A percentile compares a stretch with the other conserved stretches of the same genome.
Conservation (phyloP, 2,113 vertebrate genomes). For the Rattus rattus region DNA sequence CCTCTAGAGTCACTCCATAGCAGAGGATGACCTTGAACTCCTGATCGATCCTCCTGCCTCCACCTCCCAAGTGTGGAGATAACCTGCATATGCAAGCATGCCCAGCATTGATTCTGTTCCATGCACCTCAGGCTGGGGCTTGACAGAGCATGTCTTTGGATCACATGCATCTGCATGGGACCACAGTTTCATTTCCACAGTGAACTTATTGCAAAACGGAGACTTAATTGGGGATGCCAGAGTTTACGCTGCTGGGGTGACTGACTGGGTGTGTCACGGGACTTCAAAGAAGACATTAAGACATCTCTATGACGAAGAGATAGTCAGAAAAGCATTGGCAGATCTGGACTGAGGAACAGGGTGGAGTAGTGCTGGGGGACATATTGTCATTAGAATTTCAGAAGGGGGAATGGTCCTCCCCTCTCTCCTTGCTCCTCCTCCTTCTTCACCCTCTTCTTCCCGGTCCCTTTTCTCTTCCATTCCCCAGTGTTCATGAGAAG, state of each 20-base stretch:
- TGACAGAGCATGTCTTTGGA: neutral
- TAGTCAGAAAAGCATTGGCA: neutral
- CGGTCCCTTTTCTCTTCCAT: neutral
- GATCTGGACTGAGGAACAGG: neutral
- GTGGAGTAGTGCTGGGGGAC: neutral
- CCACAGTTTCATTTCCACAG: neutral
- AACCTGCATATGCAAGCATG: neutral
- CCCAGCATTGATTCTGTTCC: neutral
- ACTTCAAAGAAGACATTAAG: constrained; percentile 8
- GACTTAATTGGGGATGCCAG: neutral
- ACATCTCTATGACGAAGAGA: neutral
- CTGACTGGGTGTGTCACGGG: neutral
- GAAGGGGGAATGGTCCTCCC: neutral
- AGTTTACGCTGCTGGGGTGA: accelerated
- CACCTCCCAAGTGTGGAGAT: neutral
- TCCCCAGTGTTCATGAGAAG: neutral
- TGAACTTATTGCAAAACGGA: neutral
- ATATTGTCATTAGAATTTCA: neutral
- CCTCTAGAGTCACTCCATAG: neutral
- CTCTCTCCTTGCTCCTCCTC: no score
- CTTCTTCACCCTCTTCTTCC: accelerated
- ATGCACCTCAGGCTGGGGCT: accelerated
- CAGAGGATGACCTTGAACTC: neutral
- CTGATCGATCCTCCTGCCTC: neutral
- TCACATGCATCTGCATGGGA: no score